phyloP scores from a whole-genome alignment of 2,797 vertebrate species.

The Chanos chanos region DNA sequence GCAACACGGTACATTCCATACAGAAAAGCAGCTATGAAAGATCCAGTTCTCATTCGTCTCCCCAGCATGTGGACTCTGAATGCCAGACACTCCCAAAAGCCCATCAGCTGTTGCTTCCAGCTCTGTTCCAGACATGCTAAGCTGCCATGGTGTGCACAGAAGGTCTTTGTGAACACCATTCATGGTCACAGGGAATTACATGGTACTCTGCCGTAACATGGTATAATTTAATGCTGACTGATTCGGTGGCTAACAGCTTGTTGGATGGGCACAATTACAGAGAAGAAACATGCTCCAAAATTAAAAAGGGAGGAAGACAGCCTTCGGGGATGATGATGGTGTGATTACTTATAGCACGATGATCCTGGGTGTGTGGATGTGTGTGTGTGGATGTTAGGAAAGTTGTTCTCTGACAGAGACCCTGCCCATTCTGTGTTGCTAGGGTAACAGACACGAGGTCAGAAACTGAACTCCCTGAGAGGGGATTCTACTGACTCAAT shows the following conservation, averaged over 20 bases:
- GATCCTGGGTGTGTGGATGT: constrained; percentile 1
- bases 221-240: constrained; percentile 36
- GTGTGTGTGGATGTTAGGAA: neutral
- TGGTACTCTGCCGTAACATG: constrained; percentile 31
- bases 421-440: constrained; percentile 11
- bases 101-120: constrained; percentile 35
- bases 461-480: too few relatives aligned
- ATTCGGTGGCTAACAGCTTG: constrained; percentile 26
- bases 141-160: constrained; percentile 11
- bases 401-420: neutral
- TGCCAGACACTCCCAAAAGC: constrained; percentile 23
- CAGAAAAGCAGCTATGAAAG: neutral
- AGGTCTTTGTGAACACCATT: constrained; percentile 36
- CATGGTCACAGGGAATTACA: constrained; percentile 30
- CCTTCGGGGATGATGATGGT: constrained; percentile 25
- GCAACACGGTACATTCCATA: neutral
- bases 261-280: constrained; percentile 34
- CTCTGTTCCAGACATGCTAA: constrained; percentile 11
- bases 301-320: constrained; percentile 32
- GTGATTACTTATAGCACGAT: constrained; percentile 22
- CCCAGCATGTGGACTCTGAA: constrained; percentile 15
- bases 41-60: neutral
- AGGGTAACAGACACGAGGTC: neutral
- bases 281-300: constrained; percentile 36
- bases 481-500: too few relatives aligned